Conservation (phyloP, 2,113 vertebrate species). For the Anseranas semipalmata region DNA sequence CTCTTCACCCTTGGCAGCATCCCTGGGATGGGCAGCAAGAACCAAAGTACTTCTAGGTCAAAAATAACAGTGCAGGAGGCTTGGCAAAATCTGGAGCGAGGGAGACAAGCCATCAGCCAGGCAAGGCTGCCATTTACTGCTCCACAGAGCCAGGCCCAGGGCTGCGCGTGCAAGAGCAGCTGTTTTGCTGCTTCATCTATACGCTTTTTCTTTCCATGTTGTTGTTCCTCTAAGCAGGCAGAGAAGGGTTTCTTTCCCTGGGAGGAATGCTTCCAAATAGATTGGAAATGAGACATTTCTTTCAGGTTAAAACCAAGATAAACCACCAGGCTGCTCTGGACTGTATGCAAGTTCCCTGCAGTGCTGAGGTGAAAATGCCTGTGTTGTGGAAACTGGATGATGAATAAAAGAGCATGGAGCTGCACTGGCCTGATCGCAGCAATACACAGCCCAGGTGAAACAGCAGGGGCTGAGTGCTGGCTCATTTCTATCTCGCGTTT, state of each 20-base stretch:
- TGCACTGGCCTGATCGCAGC: no score
- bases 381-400: no score
- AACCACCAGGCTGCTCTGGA: not conserved
- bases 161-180: no score
- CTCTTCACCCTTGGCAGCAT: not conserved
- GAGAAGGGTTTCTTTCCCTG: not conserved
- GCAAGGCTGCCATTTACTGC: no score
- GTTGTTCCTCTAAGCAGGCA: not conserved
- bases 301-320: not conserved
- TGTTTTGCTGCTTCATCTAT: not conserved
- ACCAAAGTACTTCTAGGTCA: not conserved
- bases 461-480: no score
- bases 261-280: not conserved
- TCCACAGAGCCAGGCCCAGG: no score
- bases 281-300: not conserved
- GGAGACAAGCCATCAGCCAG: accelerated
- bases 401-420: no score
- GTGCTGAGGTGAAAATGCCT: not conserved
- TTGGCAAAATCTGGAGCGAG: not conserved
- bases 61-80: accelerated
- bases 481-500: not conserved
- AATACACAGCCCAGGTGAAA: no score
- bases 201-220: not conserved
- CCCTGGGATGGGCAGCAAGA: not conserved
- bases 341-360: no score